Conservation (phyloP, 2,888 invertebrate species). For the Tachystola acroxantha region DNA sequence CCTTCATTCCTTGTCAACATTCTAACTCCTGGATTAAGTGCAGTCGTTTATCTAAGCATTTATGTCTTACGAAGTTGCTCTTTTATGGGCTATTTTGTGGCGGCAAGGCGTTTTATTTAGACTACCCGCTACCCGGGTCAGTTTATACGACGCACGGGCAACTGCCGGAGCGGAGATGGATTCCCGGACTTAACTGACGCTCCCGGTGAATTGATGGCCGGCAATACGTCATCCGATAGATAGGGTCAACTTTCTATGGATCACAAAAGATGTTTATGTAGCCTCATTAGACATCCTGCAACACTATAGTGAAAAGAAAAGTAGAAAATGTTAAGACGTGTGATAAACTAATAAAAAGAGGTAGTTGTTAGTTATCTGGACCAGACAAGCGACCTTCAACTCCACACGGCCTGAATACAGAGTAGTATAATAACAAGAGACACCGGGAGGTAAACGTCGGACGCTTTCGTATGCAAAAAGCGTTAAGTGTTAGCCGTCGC, state of each 20-base stretch:
- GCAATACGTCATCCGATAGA: slow-evolving; percentile 33
- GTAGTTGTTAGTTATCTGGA: slow-evolving; percentile 61
- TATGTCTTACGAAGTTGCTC: slow-evolving; percentile 53
- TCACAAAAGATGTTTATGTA: slow-evolving; percentile 22
- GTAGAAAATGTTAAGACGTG: not conserved
- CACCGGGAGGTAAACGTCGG: slow-evolving; percentile 60
- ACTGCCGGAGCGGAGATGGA: slow-evolving; percentile 30
- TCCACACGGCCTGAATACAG: slow-evolving; percentile 61
- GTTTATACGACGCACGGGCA: slow-evolving; percentile 30
- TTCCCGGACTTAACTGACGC: slow-evolving; percentile 25
- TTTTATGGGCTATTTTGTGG: slow-evolving; percentile 58
- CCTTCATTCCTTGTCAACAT: slow-evolving; percentile 68
- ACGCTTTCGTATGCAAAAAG: slow-evolving; percentile 76
- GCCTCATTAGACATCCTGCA: slow-evolving; percentile 19
- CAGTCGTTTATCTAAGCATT: slow-evolving; percentile 65
- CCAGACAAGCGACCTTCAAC: slow-evolving; percentile 69
- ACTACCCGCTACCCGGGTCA: slow-evolving; percentile 39
- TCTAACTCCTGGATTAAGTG: slow-evolving; percentile 71
- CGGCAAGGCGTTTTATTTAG: slow-evolving; percentile 48
- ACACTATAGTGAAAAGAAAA: slow-evolving; percentile 4
- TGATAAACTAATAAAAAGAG: slow-evolving; percentile 38
- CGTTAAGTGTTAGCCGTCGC: slow-evolving; percentile 75
- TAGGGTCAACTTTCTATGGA: slow-evolving; percentile 26
- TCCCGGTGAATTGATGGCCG: slow-evolving; percentile 28
- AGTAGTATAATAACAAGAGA: slow-evolving; percentile 66